Percentiles rank a stretch among this genome's conserved stretches.
These are phyloP conservation scores for Sterna hirundo DNA, from an alignment of 2,113 vertebrate species.

Conservation along the genomic window DNA sequence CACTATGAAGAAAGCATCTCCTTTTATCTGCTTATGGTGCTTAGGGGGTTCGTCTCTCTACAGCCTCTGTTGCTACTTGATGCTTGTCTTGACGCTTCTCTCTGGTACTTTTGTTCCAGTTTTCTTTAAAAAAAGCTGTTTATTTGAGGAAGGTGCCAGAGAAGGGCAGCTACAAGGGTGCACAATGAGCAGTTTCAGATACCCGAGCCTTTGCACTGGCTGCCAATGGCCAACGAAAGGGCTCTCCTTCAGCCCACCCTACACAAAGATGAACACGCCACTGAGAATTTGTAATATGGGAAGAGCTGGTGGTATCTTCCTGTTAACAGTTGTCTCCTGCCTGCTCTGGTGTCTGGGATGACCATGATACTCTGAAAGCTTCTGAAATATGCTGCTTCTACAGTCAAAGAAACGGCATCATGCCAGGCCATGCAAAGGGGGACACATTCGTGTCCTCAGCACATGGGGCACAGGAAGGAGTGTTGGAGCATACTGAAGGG, in stretches of 20 bases:
- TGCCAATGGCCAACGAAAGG: background rate
- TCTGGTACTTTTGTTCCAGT: background rate
- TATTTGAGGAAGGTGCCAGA: background rate
- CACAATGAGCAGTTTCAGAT: background rate
- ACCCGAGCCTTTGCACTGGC: background rate
- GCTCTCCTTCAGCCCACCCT: background rate
- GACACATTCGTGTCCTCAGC: background rate
- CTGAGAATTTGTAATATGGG: background rate
- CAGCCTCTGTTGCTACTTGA: slow-evolving; percentile 26
- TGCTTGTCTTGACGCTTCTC: background rate
- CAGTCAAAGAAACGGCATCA: fast-evolving
- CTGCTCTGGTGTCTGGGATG: background rate
- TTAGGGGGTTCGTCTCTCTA: background rate
- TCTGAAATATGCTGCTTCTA: background rate
- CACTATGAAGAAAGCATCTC: slow-evolving; percentile 46
- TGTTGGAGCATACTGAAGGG: background rate
- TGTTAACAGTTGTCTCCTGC: background rate
- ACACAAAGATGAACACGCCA: background rate
- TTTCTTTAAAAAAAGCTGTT: slow-evolving; percentile 10
- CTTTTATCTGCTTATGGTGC: slow-evolving; percentile 37
- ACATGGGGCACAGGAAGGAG: background rate
- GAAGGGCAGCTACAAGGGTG: background rate
- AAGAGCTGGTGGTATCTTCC: background rate
- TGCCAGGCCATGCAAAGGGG: background rate
- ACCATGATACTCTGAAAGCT: background rate